Percentiles rank a stretch among this genome's conserved stretches.
phyloP scores from a whole-genome alignment of 1,140 invertebrate genomes.

The Laodelphax striatellus region DNA sequence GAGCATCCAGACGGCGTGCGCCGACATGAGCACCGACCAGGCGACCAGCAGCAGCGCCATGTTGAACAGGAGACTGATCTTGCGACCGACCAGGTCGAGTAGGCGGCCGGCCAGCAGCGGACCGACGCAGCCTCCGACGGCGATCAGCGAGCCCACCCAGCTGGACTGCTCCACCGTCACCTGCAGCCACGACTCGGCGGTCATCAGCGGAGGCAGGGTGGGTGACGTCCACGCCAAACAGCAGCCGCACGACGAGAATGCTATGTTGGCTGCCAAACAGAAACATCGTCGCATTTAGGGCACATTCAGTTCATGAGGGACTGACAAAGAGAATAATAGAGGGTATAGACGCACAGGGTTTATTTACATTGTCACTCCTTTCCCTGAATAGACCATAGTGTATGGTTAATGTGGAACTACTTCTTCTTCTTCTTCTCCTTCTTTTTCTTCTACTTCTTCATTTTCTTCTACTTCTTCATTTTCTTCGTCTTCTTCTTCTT shows the following conservation, averaged over 20 bases:
- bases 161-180: constrained; percentile 11
- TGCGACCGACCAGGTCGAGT: constrained; percentile 65
- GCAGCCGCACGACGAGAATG: constrained; percentile 33
- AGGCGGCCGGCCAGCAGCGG: constrained; percentile 32
- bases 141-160: constrained; percentile 20
- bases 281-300: too few species aligned
- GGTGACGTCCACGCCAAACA: constrained; percentile 67
- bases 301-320: too few species aligned
- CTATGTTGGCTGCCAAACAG: not conserved
- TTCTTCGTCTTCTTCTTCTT: too few species aligned
- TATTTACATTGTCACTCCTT: too few species aligned
- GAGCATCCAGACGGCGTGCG: constrained; percentile 4
- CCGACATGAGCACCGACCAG: constrained; percentile 39
- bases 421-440: too few species aligned
- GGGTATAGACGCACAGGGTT: too few species aligned
- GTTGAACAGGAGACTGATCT: constrained; percentile 50
- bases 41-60: constrained; percentile 35
- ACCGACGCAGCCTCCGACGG: constrained; percentile 20
- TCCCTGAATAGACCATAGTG: too few species aligned
- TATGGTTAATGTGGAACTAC: too few species aligned
- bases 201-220: constrained; percentile 42
- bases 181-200: constrained; percentile 8
- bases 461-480: too few species aligned
- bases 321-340: too few species aligned
- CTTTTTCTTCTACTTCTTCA: too few species aligned